Evolutionary conservation across 2,888 invertebrate species (phyloP).

Genomic region (Chrysodeixis includens): DNA sequence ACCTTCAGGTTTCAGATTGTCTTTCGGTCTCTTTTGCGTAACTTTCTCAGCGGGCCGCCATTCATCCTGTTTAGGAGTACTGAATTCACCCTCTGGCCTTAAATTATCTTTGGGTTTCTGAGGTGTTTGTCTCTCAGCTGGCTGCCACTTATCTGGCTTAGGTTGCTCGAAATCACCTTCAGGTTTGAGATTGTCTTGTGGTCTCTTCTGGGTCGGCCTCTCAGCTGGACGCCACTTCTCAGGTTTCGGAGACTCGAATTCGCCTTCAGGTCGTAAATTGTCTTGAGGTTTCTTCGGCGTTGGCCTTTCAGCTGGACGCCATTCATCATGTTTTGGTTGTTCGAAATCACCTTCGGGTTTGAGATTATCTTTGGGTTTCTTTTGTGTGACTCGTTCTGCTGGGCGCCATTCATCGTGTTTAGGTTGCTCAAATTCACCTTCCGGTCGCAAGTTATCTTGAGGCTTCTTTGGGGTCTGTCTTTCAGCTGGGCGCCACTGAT

Average conservation of each 20-base stretch:
- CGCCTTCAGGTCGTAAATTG: constrained; percentile 88
- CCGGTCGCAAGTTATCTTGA: constrained; percentile 84
- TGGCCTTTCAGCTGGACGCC: constrained; percentile 73
- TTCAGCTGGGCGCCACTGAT: constrained; percentile 72
- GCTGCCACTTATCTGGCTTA: constrained; percentile 60
- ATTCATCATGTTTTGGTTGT: constrained; percentile 74
- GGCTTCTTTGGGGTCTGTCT: constrained; percentile 82
- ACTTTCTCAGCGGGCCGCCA: constrained; percentile 58
- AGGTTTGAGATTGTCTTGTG: constrained; percentile 84
- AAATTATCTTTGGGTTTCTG: constrained; percentile 44
- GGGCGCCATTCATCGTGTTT: constrained; percentile 76
- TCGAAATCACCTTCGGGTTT: constrained; percentile 89
- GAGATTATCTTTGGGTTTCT: constrained; percentile 77
- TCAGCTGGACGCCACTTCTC: constrained; percentile 78
- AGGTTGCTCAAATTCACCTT: constrained; percentile 83
- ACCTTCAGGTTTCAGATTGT: constrained; percentile 89
- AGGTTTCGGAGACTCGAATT: constrained; percentile 80
- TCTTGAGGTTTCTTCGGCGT: constrained; percentile 84
- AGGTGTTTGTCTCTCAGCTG: constrained; percentile 33
- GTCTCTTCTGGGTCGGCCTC: constrained; percentile 71
- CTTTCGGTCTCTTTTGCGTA: constrained; percentile 76
- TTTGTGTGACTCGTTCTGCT: constrained; percentile 67
- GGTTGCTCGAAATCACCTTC: constrained; percentile 87
- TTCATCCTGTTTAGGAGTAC: constrained; percentile 41
- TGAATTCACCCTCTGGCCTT: constrained; percentile 46